Evolutionary conservation across 30 jellyfish, hydroid and myxozoan species (phyloP), one percentile per base, ranked within the genome.

Genomic region (Rhopilema esculentum): DNA sequence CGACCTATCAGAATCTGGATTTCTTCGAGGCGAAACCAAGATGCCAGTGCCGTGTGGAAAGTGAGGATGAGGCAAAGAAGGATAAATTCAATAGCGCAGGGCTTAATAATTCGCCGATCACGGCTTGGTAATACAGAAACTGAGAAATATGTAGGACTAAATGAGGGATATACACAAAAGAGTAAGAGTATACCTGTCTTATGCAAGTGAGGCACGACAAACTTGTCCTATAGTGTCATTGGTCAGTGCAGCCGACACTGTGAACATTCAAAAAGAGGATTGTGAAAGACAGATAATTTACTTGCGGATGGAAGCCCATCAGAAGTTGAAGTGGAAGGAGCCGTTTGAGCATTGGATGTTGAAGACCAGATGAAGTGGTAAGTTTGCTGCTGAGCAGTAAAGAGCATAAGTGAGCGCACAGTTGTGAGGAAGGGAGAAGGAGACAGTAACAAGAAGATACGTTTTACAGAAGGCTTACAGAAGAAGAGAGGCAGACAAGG

Each of bases 21-120:
- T n/a, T 33, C 40, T 75, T 50, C 21, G 91, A 65, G 69, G 95
- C n/a, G n/a, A n/a, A 86, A 49, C 89, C 89, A 23, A 77, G 62
- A n/a, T n/a, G 57, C 95, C 71, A 16, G 72, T 69, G 48, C 48
- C 66, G n/a, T n/a, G n/a, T n/a, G 6, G 90, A 75, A 31, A 49
- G 25, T 21, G 91, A 49, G 57, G 80, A 72, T 7, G 91, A 57
- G 77, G 80, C n/a, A n/a, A 61, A 79, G 89, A 12, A 24, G 78
- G 62, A 66, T 23, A 28, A 8, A 32, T n/a, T n/a, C n/a, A n/a
- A n/a, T n/a, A n/a, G n/a, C n/a, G n/a, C n/a, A 21, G 32, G 71
- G 0, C 17, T 57, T 22, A 0, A 31, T 21, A 29, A 29, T 72
- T 31, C 78, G 78, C 48, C 40, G 78, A 67, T 48, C 20, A 48